These are phyloP conservation scores for Knipowitschia caucasica DNA, from an alignment of 2,797 vertebrate genomes.

Conservation along the genomic window DNA sequence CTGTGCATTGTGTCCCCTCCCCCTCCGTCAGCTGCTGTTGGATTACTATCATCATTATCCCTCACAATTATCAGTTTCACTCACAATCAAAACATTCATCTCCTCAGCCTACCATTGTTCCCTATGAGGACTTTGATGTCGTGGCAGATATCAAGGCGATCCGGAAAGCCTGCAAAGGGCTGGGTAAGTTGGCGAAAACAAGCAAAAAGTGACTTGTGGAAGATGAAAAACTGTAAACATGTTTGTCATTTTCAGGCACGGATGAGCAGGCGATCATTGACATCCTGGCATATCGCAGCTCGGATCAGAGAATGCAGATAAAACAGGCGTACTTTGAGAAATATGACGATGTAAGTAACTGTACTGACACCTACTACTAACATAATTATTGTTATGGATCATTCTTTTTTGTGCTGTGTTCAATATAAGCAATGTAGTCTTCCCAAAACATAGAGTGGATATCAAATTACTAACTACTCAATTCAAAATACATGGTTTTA, in stretches of 20 bases:
- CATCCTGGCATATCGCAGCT: constrained; percentile 73
- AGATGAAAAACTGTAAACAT: neutral
- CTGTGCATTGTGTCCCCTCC: constrained; percentile 25
- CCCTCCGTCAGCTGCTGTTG: constrained; percentile 33
- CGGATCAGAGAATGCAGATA: constrained; percentile 71
- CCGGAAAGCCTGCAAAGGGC: constrained; percentile 80
- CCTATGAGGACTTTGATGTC: constrained; percentile 74
- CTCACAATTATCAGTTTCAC: constrained; percentile 12
- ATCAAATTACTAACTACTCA: neutral
- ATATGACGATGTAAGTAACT: constrained; percentile 76
- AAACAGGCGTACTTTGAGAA: constrained; percentile 78
- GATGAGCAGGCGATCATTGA: constrained; percentile 80
- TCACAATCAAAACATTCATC: neutral
- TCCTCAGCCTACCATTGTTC: constrained; percentile 72
- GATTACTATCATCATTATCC: constrained; percentile 1
- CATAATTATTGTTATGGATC: neutral
- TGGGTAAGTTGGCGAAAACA: constrained; percentile 59
- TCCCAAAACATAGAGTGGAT: neutral
- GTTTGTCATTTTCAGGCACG: constrained; percentile 62
- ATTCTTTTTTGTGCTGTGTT: neutral
- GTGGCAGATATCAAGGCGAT: constrained; percentile 78
- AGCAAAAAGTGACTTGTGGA: neutral
- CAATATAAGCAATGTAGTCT: neutral
- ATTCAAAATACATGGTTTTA: neutral
- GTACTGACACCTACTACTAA: neutral